Evolutionary conservation across 2,888 invertebrate genomes (phyloP), one percentile per base, ranked within the genome.

Genomic region (Lacanobia wlatinum): DNA sequence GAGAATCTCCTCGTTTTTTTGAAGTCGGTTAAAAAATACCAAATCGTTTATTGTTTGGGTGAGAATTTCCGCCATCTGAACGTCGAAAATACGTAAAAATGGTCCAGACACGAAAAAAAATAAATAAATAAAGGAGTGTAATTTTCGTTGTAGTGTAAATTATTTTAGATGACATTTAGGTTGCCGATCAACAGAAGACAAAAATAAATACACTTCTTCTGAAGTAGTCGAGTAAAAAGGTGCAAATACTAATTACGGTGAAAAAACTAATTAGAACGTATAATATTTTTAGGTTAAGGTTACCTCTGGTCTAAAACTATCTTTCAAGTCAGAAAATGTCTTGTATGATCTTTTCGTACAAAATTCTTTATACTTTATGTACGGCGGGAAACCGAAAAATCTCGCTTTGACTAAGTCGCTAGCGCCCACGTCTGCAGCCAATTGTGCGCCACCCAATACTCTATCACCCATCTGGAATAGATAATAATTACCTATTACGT

Each of bases 291-390:
- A 0, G n/a, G 12, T 12, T 18, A 56, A 2, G 14, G 0, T 55
- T 68, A 76, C 78, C 71, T 72, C 76, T 46, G n/a, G 10, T 16
- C 7, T 10, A 28, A 78, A 66, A 21, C 53, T 59, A 56, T 70
- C 63, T 23, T 70, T 40, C 3, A 76, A 43, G 53, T 67, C 62
- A 28, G 48, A 48, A 55, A 76, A 78, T 0, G 2, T 50, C 21
- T 43, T 78, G 38, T 66, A 66, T 0, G 46, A 21, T 21, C 50
- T 43, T 7, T 66, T 66, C 4, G 62, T 58, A 46, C 62, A 78
- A 53, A 40, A 70, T 34, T 70, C 66, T 63, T 63, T 72, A 62
- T 78, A 78, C 28, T 76, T 67, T 10, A 78, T n/a, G 38, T 78
- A 73, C 0, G 72, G 52, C 18, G 58, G 23, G 1, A 73, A 59